Base-by-base conservation (phyloP, 2,113 vertebrate species). In the Sinocyclocheilus rhinocerous region DNA sequence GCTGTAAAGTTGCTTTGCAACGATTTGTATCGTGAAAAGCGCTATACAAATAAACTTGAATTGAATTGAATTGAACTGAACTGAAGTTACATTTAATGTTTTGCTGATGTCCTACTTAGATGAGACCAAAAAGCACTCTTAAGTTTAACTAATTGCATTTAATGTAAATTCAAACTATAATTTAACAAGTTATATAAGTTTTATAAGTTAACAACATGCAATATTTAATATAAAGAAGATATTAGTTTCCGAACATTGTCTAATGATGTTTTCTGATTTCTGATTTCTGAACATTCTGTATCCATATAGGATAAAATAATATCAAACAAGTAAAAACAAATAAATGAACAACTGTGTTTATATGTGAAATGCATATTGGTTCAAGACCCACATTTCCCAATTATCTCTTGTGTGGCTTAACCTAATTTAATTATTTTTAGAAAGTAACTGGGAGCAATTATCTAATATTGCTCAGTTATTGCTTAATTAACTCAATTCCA, bases 401-500 rank as follows among this genome's bases (percentile, higher is more conserved):
- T 88, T 55, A 22, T 83, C 72, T 42, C 50, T 26, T 55, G 22
- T 18, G 72, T 57, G 45, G 39, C 24, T 67, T 65, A 65, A n/a
- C 50, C n/a, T 69, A 69, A 76, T 57, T 85, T n/a, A 59, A 48
- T 85, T 84, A 29, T 24, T 48, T 48, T 79, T 59, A 33, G 67
- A 79, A 48, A 67, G n/a, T 33, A 26, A 70, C 24, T 26, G 72
- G 33, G 15, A 57, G 81, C 50, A 84, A 81, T 82, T 50, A 83
- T 36, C 72, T 16, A 29, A 81, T 61, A 33, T 78, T 72, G 42
- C 36, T 83, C 4, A 4, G 42, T 63, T 76, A 8, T 48, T 50
- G 48, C 26, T 55, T 76, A 76, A 85, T 88, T 87, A 84, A 65
- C 12, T 65, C 26, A 80, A 84, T 16, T 76, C 69, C 69, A 76